Base-by-base conservation (phyloP, 2,888 invertebrate genomes). In the Cephus runcator region DNA sequence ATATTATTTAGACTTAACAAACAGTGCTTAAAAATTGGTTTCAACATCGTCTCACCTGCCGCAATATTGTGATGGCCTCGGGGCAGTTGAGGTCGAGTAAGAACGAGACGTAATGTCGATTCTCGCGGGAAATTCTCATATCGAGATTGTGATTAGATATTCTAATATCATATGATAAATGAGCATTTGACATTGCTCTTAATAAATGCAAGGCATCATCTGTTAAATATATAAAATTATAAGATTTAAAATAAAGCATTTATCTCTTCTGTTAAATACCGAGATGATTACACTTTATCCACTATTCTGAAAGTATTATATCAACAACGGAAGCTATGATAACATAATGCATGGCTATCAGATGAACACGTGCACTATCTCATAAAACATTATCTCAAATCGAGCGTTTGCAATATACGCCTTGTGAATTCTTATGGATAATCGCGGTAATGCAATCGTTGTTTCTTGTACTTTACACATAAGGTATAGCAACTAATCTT, bases 61-160 rank as follows among this genome's bases (percentile, higher is more conserved):
- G 76, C 23, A 90, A 79, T 68, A 87, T 73, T 12, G 83, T 78
- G 4, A 69, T 3, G n/a, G 87, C 84, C 15, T 84, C 80, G 4
- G 84, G 81, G 78, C 90, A 90, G 34, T 88, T 81, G n/a, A 87
- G 77, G 69, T 90, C 87, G 56, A 90, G 76, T 34, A 88, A 80
- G 74, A 87, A 82, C 6, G 86, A 76, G 33, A 81, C 80, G 68
- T 77, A 82, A 69, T 88, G 87, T 11, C 80, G 76, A 68, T 78
- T 34, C 31, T 69, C 75, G 31, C 12, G 31, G 15, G 82, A 73
- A 34, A 69, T 34, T 15, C 69, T 75, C 75, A 73, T 78, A 75
- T 85, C 81, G 33, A 85, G 73, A 12, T 77, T 77, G 2, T 83
- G 76, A 30, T 80, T 75, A 4, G 74, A 78, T 12, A 77, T 79